These are phyloP conservation scores for Phocoena sinus DNA, from an alignment of 2,113 vertebrate genomes.

Conservation along the genomic window DNA sequence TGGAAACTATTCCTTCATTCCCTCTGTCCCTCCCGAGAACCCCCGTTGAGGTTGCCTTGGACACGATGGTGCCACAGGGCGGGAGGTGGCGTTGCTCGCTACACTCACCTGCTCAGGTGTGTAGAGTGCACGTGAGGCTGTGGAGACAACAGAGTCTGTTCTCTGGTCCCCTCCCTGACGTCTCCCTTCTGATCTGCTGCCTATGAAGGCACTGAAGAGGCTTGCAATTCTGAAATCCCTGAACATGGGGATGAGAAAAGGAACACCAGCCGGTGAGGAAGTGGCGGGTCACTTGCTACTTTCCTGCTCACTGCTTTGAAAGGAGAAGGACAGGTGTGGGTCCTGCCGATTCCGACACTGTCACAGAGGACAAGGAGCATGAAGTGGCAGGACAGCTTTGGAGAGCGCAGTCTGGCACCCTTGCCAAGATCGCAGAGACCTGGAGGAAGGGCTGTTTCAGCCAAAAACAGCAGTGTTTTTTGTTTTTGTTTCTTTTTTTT, in stretches of 20 bases:
- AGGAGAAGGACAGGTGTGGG: constrained; percentile 36
- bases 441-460: constrained; percentile 35
- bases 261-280: not conserved
- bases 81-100: fast-evolving
- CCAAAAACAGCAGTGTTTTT: not conserved
- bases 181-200: not conserved
- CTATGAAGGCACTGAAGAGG: not conserved
- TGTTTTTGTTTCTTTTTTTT: not conserved
- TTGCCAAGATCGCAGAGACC: constrained; percentile 17
- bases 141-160: no score
- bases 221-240: not conserved
- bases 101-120: fast-evolving
- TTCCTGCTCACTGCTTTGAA: not conserved
- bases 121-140: fast-evolving
- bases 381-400: constrained; percentile 29
- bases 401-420: constrained; percentile 16
- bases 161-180: not conserved
- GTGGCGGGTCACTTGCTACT: not conserved
- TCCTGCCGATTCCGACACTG: not conserved
- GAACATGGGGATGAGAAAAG: not conserved
- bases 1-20: not conserved
- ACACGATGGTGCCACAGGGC: fast-evolving
- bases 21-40: not conserved
- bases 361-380: constrained; percentile 2
- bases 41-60: not conserved